Evolutionary conservation across 2,797 vertebrate species (phyloP), one percentile per base, ranked within the genome.

Genomic region (Esox lucius): DNA sequence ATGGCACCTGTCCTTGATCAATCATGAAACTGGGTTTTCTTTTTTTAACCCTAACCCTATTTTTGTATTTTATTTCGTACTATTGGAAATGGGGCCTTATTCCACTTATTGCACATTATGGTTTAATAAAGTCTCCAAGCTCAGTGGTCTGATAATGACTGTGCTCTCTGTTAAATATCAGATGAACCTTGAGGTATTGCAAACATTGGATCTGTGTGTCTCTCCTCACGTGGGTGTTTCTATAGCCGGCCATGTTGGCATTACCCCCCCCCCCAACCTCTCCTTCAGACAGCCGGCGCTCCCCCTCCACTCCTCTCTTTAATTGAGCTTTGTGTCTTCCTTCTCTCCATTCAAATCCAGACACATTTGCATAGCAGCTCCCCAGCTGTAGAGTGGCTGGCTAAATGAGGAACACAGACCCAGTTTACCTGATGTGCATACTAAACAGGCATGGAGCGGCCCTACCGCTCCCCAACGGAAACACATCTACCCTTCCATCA

Each of bases 361-460:
- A 84, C 90, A 94, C 89, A 96, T 96, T 96, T 96, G 91, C 95
- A 96, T 96, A 90, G 91, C 93, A 88, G 83, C 92, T 95, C 94
- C 94, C 92, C 92, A 95, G 94, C 95, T 94, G 93, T 95, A 95
- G 90, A 93, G 85, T 90, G 88, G 77, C 80, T 90, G 89, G 90
- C 92, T 95, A 94, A 95, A 94, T 94, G 93, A 94, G 87, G 93
- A 95, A 95, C 90, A 94, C 90, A 96, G 93, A 94, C 93, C 93
- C 94, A 95, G 94, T 96, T 97, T 96, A 93, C 93, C 95, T 95
- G 94, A 93, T 83, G 90, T 91, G 95, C 95, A 96, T 96, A 94
- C 91, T 93, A 95, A 95, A 93, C 94, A 93, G 70, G 48, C 62
- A 84, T 35, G 19, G 26, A 91, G 88, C 90, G 86, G 82, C 84